Evolutionary conservation across 2,113 vertebrate genomes (phyloP).

Genomic region (Neoarius graeffei): DNA sequence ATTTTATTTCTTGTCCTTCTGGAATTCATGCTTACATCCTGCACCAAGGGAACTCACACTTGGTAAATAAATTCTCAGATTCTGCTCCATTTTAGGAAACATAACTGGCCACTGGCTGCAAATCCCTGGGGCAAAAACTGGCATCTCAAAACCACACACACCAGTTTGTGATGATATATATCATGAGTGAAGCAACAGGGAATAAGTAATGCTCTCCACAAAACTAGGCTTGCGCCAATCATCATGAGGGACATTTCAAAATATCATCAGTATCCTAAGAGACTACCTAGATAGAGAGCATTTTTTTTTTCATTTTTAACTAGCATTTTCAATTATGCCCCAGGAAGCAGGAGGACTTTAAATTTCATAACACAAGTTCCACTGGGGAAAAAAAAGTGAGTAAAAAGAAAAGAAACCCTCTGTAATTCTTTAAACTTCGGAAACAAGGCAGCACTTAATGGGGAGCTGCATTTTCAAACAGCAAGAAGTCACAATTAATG

Average conservation of each 20-base stretch:
- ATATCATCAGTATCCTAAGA: background rate
- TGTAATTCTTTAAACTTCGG: constrained; percentile 13
- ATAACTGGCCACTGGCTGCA: constrained; percentile 11
- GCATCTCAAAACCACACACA: background rate
- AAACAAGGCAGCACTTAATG: constrained; percentile 20
- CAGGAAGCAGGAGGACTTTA: background rate
- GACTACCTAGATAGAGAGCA: background rate
- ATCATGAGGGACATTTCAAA: background rate
- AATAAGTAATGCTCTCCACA: background rate
- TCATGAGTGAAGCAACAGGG: background rate
- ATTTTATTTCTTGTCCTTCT: background rate
- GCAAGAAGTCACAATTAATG: constrained; percentile 25
- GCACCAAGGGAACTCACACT: background rate
- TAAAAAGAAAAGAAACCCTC: background rate
- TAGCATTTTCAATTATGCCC: background rate
- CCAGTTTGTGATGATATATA: background rate
- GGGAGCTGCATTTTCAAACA: constrained; percentile 24
- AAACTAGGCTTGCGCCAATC: background rate
- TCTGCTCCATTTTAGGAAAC: constrained; percentile 13
- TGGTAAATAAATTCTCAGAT: constrained; percentile 3
- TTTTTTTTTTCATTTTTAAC: background rate
- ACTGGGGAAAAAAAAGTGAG: background rate
- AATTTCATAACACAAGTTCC: background rate
- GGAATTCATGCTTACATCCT: constrained; percentile 6
- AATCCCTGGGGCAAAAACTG: background rate